These are phyloP conservation scores for Neotoma lepida DNA, from an alignment of 2,113 vertebrate genomes.

Conservation along the genomic window DNA sequence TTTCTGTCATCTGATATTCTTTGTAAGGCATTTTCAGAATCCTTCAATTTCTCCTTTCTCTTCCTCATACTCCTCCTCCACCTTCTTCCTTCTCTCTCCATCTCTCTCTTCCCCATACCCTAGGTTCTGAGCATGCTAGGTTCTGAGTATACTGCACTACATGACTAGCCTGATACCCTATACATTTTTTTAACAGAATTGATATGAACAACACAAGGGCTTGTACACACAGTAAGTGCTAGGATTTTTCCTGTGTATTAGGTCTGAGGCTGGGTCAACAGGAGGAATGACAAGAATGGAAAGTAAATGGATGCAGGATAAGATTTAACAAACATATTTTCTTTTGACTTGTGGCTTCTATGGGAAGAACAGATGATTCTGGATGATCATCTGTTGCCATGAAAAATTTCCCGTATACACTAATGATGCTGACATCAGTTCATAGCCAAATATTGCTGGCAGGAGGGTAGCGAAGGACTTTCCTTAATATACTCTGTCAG, in stretches of 20 bases:
- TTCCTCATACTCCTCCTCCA: neutral
- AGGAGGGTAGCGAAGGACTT: neutral
- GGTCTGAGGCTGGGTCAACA: neutral
- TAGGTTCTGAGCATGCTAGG: neutral
- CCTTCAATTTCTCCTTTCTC: neutral
- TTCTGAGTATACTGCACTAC: neutral
- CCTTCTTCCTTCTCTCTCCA: neutral
- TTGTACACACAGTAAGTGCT: neutral
- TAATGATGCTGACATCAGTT: neutral
- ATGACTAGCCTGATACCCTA: neutral
- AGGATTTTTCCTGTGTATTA: neutral
- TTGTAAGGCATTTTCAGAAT: neutral
- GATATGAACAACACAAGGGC: neutral
- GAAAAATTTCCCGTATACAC: neutral
- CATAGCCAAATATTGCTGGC: conserved; percentile 30
- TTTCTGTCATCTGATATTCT: neutral
- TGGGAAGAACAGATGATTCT: neutral
- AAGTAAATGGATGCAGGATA: neutral
- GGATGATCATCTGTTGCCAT: neutral
- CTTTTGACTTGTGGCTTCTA: neutral
- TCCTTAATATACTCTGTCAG: neutral
- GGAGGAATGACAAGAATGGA: neutral
- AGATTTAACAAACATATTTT: neutral
- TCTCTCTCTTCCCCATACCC: neutral
- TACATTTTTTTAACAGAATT: neutral